Evolutionary conservation across 2,113 vertebrate genomes (phyloP).

Genomic region (Irena cyanogastra): DNA sequence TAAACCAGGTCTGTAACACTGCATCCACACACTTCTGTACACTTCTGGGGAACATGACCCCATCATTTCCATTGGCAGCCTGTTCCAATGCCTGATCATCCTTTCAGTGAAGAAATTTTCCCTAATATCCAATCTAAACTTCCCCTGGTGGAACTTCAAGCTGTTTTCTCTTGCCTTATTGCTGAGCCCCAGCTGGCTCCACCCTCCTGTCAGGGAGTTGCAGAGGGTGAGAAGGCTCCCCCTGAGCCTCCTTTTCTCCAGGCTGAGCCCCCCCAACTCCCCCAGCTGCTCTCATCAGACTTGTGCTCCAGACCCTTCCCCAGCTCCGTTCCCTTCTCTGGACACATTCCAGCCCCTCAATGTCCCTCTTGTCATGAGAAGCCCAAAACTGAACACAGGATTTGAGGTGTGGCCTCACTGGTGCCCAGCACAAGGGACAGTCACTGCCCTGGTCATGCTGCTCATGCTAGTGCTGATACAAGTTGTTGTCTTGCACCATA

Average conservation of each 20-base stretch:
- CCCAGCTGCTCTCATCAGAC: not conserved
- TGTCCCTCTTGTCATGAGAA: not conserved
- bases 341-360: rapidly evolving
- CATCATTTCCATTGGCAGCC: not conserved
- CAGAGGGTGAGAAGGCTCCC: rapidly evolving
- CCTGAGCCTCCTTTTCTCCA: not conserved
- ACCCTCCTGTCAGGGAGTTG: not conserved
- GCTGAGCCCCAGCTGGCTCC: rapidly evolving
- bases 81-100: not conserved
- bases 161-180: not conserved
- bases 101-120: not conserved
- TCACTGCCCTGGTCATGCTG: not conserved
- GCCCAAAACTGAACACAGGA: not conserved
- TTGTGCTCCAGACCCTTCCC: not conserved
- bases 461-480: not conserved
- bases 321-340: rapidly evolving
- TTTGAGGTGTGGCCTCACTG: not conserved
- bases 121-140: not conserved
- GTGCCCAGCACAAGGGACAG: not conserved
- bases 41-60: not conserved
- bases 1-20: not conserved
- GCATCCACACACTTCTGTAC: not conserved
- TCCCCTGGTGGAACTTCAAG: not conserved
- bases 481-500: not conserved
- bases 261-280: not conserved